Evolutionary conservation across 2,113 vertebrate species (phyloP).

Genomic region (Glareola pratincola): DNA sequence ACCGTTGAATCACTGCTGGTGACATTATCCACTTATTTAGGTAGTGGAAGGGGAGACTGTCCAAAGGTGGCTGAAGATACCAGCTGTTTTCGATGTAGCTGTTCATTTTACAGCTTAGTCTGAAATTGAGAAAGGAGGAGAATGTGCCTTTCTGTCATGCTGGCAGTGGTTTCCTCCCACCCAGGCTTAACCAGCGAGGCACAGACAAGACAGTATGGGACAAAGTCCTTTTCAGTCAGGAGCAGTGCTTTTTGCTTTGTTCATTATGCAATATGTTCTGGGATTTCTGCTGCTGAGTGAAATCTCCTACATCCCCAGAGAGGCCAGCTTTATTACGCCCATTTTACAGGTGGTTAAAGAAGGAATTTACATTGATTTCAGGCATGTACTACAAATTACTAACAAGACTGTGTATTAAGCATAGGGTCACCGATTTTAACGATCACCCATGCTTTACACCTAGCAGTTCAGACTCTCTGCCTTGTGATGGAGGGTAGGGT

Average conservation of each 20-base stretch:
- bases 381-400: accelerated
- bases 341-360: background rate
- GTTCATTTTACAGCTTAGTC: background rate
- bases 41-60: background rate
- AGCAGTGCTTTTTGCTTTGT: background rate
- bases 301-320: background rate
- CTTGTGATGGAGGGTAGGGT: background rate
- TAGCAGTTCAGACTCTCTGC: background rate
- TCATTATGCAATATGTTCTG: background rate
- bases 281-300: background rate
- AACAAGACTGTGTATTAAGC: background rate
- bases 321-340: background rate
- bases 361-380: background rate
- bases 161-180: background rate
- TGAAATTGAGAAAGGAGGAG: background rate
- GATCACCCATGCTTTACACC: background rate
- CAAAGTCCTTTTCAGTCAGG: background rate
- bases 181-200: background rate
- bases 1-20: background rate
- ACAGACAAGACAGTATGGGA: background rate
- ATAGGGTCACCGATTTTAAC: background rate
- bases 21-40: background rate
- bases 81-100: background rate
- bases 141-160: background rate
- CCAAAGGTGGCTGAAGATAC: background rate